These are phyloP conservation scores for Phengaris arion DNA, from an alignment of 2,888 invertebrate species.

Conservation along the genomic window DNA sequence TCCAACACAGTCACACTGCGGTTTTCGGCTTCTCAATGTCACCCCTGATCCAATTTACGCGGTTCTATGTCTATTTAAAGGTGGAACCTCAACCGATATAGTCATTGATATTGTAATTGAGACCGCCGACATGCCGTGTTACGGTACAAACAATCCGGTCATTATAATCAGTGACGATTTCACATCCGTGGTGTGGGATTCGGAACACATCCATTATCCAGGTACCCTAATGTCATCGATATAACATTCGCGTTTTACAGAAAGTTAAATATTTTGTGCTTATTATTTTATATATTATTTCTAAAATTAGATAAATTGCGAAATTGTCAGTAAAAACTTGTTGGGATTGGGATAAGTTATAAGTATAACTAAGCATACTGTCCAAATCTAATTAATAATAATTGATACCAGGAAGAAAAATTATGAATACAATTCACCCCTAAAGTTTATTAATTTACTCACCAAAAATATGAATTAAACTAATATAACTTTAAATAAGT, in stretches of 20 bases:
- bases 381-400: no score
- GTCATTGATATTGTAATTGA: slow-evolving; percentile 29
- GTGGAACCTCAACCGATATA: slow-evolving; percentile 10
- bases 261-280: no score
- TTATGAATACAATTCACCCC: no score
- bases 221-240: slow-evolving; percentile 18
- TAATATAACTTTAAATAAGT: no score
- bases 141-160: slow-evolving; percentile 32
- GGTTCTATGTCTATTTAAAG: slow-evolving; percentile 30
- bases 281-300: not conserved
- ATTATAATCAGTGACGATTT: slow-evolving; percentile 36
- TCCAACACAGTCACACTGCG: slow-evolving; percentile 46
- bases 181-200: slow-evolving; percentile 35
- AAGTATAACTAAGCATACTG: no score
- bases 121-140: slow-evolving; percentile 33
- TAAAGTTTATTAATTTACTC: no score
- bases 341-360: no score
- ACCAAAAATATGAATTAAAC: no score
- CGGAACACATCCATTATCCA: slow-evolving; percentile 29
- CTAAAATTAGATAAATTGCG: not conserved
- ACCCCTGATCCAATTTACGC: slow-evolving; percentile 49
- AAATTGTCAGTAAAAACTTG: not conserved
- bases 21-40: slow-evolving; percentile 49
- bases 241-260: not conserved
- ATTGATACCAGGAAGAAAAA: no score